Conservation (phyloP, 1,140 invertebrate species). For the Hetaerina americana region DNA sequence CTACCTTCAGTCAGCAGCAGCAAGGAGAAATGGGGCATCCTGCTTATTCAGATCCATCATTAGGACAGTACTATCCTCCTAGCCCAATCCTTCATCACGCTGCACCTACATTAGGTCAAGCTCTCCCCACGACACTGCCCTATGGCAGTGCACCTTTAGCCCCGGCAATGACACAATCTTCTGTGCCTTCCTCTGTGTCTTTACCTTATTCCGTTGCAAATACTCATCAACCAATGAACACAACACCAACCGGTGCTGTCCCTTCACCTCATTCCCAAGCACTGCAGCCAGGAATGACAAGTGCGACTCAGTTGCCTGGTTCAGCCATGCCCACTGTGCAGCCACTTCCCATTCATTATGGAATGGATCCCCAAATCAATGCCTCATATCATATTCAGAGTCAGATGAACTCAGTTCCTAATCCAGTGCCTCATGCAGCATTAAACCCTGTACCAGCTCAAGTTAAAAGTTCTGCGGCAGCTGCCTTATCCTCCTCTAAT, state of each 20-base stretch:
- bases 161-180: too few relatives aligned
- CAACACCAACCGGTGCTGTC: too few relatives aligned
- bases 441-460: not conserved
- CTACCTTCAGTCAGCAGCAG: slow-evolving; percentile 13
- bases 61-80: not conserved
- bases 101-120: not conserved
- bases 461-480: not conserved
- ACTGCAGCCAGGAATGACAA: too few relatives aligned
- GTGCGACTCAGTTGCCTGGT: too few relatives aligned
- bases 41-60: not conserved
- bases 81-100: not conserved
- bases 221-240: too few relatives aligned
- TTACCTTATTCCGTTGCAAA: too few relatives aligned
- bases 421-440: not conserved
- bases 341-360: not conserved
- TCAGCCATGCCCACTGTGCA: too few relatives aligned
- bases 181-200: too few relatives aligned
- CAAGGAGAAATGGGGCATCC: not conserved
- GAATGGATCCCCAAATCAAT: not conserved
- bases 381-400: not conserved
- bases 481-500: slow-evolving; percentile 31
- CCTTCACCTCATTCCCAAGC: too few relatives aligned
- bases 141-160: too few relatives aligned
- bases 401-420: not conserved
- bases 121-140: too few relatives aligned